phyloP scores from a whole-genome alignment of 2,888 invertebrate genomes.

The Blastobasis adustella region DNA sequence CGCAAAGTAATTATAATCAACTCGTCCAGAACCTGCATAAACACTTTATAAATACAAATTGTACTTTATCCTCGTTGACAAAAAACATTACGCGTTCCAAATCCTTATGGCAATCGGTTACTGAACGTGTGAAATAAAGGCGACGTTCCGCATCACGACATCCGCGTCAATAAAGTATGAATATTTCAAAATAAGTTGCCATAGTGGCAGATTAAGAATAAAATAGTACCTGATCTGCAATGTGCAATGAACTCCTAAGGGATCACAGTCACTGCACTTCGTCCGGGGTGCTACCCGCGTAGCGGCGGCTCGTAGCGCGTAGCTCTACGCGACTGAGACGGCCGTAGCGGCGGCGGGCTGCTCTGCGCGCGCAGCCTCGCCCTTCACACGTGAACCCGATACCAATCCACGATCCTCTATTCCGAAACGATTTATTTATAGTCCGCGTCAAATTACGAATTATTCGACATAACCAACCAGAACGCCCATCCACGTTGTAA shows the following conservation, averaged over 20 bases:
- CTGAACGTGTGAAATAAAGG: too few relatives aligned
- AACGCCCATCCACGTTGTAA: too few relatives aligned
- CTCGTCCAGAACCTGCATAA: too few relatives aligned
- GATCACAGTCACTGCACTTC: slow-evolving; percentile 42
- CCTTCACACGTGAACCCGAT: slow-evolving; percentile 63
- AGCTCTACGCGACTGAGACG: slow-evolving; percentile 11
- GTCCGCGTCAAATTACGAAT: slow-evolving; percentile 31
- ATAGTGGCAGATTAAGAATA: not conserved
- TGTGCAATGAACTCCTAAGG: slow-evolving; percentile 23
- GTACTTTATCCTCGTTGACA: too few relatives aligned
- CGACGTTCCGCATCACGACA: too few relatives aligned
- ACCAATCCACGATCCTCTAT: slow-evolving; percentile 59
- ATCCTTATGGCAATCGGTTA: too few relatives aligned
- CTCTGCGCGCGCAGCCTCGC: slow-evolving; percentile 68
- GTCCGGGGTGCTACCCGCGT: slow-evolving; percentile 44
- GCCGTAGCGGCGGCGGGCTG: slow-evolving; percentile 49
- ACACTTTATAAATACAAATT: too few relatives aligned
- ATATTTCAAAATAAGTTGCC: not conserved
- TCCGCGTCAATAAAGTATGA: not conserved
- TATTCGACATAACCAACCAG: not conserved
- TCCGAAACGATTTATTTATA: slow-evolving; percentile 49
- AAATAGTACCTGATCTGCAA: slow-evolving; percentile 25
- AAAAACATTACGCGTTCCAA: too few relatives aligned
- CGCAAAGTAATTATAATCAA: too few relatives aligned
- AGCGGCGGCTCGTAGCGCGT: slow-evolving; percentile 48